Percentiles rank a stretch among this genome's conserved stretches.
These are phyloP conservation scores for Epinephelus moara DNA, from an alignment of 2,113 vertebrate species.

Conservation along the genomic window DNA sequence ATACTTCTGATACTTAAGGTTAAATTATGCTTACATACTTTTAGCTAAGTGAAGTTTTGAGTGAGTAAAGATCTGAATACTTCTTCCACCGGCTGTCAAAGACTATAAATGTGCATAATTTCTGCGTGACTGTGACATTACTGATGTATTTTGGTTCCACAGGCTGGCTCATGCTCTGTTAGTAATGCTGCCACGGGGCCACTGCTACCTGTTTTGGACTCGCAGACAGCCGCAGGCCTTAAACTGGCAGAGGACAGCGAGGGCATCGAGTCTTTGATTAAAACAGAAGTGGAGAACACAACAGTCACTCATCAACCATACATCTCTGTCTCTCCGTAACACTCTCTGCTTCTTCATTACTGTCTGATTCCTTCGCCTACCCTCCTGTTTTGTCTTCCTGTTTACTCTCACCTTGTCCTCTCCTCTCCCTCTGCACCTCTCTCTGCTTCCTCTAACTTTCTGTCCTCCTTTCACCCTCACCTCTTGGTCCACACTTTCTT, in stretches of 20 bases:
- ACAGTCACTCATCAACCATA: constrained; percentile 36
- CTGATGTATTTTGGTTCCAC: neutral
- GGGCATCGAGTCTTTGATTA: constrained; percentile 38
- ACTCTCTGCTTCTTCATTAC: constrained; percentile 24
- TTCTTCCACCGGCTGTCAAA: neutral
- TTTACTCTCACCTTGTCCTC: neutral
- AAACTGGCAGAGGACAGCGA: constrained; percentile 45
- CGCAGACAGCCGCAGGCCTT: constrained; percentile 17
- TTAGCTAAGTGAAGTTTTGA: too few species aligned
- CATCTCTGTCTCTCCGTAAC: constrained; percentile 28
- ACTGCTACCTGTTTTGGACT: neutral
- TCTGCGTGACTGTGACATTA: neutral
- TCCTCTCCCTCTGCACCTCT: neutral
- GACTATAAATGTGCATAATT: too few species aligned
- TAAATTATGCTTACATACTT: too few species aligned
- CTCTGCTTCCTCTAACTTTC: constrained; percentile 7
- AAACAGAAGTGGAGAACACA: constrained; percentile 48
- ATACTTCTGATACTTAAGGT: too few species aligned
- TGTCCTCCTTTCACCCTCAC: constrained; percentile 48
- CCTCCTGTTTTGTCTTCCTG: neutral
- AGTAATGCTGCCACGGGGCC: neutral
- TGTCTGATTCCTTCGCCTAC: constrained; percentile 39
- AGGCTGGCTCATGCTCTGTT: neutral
- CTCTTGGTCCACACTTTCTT: constrained; percentile 7
- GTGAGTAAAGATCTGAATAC: too few species aligned